Conservation (phyloP, 2,113 vertebrate genomes). For the Notarius lentiginosus region DNA sequence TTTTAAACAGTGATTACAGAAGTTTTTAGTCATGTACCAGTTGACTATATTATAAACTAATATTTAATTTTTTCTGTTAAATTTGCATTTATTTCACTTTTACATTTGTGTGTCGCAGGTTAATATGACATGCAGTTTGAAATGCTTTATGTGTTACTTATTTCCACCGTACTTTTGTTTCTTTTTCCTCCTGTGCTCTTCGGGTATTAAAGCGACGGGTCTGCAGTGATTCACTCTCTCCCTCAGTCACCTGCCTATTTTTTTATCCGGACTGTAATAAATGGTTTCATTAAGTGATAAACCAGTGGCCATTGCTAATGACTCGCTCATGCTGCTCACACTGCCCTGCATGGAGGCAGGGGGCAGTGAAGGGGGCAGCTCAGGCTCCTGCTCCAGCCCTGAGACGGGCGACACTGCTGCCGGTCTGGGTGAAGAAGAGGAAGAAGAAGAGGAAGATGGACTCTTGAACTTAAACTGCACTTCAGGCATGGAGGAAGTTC, state of each 20-base stretch:
- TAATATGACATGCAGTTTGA: background rate
- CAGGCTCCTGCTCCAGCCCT: conserved; percentile 65
- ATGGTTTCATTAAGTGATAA: conserved; percentile 84
- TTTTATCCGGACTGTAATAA: conserved; percentile 62
- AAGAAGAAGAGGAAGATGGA: conserved; percentile 64
- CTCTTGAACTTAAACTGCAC: conserved; percentile 54
- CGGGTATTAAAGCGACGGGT: conserved; percentile 10
- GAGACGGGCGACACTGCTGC: conserved; percentile 52
- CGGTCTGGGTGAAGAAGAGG: conserved; percentile 60
- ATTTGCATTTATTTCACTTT: background rate
- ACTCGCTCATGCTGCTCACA: conserved; percentile 64
- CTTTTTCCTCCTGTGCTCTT: conserved; percentile 44
- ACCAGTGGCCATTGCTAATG: conserved; percentile 70
- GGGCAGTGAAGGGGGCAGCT: conserved; percentile 64
- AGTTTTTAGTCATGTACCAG: background rate
- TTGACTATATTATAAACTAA: no score
- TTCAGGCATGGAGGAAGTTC: conserved; percentile 22
- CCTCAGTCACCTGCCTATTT: conserved; percentile 6
- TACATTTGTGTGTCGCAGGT: background rate
- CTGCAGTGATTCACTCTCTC: conserved; percentile 29
- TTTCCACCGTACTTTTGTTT: background rate
- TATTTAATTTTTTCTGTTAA: background rate
- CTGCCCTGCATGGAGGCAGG: conserved; percentile 59
- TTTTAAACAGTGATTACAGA: background rate
- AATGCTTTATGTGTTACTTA: background rate